Evolutionary conservation across 1,140 invertebrate genomes (phyloP).

Genomic region (Leptonema lineaticorne): DNA sequence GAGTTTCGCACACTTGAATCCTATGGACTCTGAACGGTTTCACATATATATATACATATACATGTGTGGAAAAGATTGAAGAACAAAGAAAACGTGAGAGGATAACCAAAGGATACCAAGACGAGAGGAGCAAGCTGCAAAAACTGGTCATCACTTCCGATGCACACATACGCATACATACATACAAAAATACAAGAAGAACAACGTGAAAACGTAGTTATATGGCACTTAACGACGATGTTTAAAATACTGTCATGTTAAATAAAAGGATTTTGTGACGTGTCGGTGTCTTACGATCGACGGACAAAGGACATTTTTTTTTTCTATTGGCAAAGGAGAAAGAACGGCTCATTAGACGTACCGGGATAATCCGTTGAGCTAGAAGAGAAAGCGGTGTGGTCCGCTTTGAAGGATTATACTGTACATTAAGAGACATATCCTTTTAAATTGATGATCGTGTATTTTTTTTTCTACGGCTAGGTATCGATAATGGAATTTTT

Average conservation of each 20-base stretch:
- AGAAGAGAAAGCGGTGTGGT: no score
- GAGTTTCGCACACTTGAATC: no score
- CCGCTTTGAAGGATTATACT: no score
- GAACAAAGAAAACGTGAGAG: neutral
- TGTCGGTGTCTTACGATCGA: neutral
- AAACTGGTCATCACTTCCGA: conserved; percentile 40
- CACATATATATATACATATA: no score
- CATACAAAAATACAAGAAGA: neutral
- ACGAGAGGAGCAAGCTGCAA: conserved; percentile 13
- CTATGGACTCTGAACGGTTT: no score
- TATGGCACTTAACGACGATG: neutral
- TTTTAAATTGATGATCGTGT: no score
- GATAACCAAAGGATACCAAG: conserved; percentile 11
- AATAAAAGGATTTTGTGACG: neutral
- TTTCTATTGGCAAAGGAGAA: no score
- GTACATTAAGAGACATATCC: no score
- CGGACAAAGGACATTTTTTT: neutral
- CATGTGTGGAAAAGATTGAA: neutral
- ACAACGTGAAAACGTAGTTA: neutral
- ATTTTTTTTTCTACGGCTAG: no score
- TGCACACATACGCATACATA: neutral
- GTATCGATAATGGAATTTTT: no score
- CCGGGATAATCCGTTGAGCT: no score
- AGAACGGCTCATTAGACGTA: neutral
- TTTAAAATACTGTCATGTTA: neutral